Conservation (phyloP, 2,888 invertebrate genomes). For the Chloroclystis v-ata region DNA sequence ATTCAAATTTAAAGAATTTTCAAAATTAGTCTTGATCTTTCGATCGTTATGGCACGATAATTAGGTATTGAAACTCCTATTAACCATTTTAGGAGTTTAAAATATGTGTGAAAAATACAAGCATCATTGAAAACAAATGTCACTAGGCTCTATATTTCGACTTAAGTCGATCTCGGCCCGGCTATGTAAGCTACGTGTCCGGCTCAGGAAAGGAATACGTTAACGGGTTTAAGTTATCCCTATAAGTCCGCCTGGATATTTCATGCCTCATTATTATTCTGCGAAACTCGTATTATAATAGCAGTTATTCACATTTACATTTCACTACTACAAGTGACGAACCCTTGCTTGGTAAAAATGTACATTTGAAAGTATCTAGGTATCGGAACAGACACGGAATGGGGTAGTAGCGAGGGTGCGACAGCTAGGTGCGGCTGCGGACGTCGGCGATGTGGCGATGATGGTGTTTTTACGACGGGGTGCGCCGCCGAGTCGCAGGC, state of each 20-base stretch:
- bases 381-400: slow-evolving; percentile 18
- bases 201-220: slow-evolving; percentile 34
- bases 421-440: slow-evolving; percentile 63
- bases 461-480: slow-evolving; percentile 74
- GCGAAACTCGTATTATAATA: slow-evolving; percentile 19
- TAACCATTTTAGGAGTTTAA: too few relatives aligned
- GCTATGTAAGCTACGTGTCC: slow-evolving; percentile 32
- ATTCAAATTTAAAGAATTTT: too few relatives aligned
- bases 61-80: too few relatives aligned
- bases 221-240: slow-evolving; percentile 28
- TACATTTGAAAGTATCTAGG: slow-evolving; percentile 7
- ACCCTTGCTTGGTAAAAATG: neutral
- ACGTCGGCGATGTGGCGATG: slow-evolving; percentile 61
- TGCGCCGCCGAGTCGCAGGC: slow-evolving; percentile 58
- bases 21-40: too few relatives aligned
- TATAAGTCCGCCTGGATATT: slow-evolving; percentile 37
- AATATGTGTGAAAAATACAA: too few relatives aligned
- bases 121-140: slow-evolving; percentile 13
- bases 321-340: neutral
- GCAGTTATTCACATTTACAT: slow-evolving; percentile 4
- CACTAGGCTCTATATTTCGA: slow-evolving; percentile 29
- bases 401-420: slow-evolving; percentile 57
- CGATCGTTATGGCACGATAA: too few relatives aligned
- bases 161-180: slow-evolving; percentile 23
- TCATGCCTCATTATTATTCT: slow-evolving; percentile 32